A percentile compares a stretch with the other conserved stretches of the same genome.
Conservation (phyloP, 2,888 invertebrate species). For the Hofmannophila pseudospretella region DNA sequence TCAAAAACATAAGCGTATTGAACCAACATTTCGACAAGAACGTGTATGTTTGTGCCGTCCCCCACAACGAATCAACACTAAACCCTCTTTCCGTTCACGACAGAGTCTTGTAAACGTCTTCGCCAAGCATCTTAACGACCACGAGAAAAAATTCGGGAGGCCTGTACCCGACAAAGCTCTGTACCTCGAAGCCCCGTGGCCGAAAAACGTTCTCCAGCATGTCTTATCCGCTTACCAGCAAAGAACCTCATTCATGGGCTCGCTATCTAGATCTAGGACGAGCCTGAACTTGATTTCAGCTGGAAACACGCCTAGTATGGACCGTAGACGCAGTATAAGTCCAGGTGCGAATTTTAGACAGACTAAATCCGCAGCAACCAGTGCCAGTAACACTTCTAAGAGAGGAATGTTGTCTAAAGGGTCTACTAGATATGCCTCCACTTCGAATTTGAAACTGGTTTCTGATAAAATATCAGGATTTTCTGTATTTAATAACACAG, state of each 20-base stretch:
- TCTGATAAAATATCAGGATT: slow-evolving; percentile 67
- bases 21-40: too few relatives aligned
- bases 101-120: slow-evolving; percentile 55
- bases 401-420: slow-evolving; percentile 48
- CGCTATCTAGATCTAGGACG: slow-evolving; percentile 76
- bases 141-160: slow-evolving; percentile 63
- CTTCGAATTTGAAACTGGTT: slow-evolving; percentile 59
- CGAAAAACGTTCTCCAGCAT: slow-evolving; percentile 63
- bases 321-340: slow-evolving; percentile 51
- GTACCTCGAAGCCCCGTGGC: slow-evolving; percentile 61
- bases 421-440: slow-evolving; percentile 53
- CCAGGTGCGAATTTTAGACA: slow-evolving; percentile 29
- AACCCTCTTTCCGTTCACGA: slow-evolving; percentile 28
- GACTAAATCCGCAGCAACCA: slow-evolving; percentile 44
- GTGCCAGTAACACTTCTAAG: slow-evolving; percentile 42
- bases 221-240: slow-evolving; percentile 57
- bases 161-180: slow-evolving; percentile 47
- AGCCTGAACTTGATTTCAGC: slow-evolving; percentile 62
- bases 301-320: slow-evolving; percentile 49
- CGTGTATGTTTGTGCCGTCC: slow-evolving; percentile 39
- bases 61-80: slow-evolving; percentile 6
- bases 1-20: too few relatives aligned
- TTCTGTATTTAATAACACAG: slow-evolving; percentile 52
- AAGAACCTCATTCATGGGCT: slow-evolving; percentile 69
- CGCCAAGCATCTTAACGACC: slow-evolving; percentile 62